Base-by-base conservation (phyloP, 2,797 vertebrate species). In the Tapirus indicus region DNA sequence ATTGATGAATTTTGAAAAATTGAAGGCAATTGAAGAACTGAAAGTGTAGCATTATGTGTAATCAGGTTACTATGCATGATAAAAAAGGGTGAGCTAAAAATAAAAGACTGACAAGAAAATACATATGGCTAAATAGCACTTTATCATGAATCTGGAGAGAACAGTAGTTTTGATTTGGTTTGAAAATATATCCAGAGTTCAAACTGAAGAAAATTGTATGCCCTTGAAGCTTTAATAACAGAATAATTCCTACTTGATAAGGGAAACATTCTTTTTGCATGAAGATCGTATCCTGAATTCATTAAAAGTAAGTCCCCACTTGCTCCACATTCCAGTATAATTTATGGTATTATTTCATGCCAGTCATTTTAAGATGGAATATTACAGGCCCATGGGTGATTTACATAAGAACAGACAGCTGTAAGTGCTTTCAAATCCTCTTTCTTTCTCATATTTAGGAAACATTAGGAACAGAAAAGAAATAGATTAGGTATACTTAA, bases 401-500 rank as follows among this genome's bases (percentile, higher is more conserved):
- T 98, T 98, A 86, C 97, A 68, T 97, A 96, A 98, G 95, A 98
- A 97, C 88, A 95, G 96, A 77, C 90, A 97, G 95, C 97, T 98
- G 18, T 97, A 98, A 98, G 94, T 98, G 94, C 91, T 98, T 98
- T 96, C n/a, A 98, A 98, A 98, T 98, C 89, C 17, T 97, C 75
- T 98, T 98, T 97, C 92, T 98, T 98, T 88, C 38, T 97, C 83
- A 72, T 98, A 97, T 98, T 98, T 98, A 98, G 97, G 98, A 98
- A 98, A 98, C 88, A 97, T 97, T 98, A 98, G 60, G 83, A 98
- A 88, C 85, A 98, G 97, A 98, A 98, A 98, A 98, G 96, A 98
- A 98, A 98, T 96, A 98, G 95, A 98, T 99, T 98, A 98, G 88
- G 96, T 98, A 69, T 98, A 97, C 96, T 99, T 98, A 98, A 98